Evolutionary conservation across 2,113 vertebrate genomes (phyloP).

Genomic region (Oryzias curvinotus): DNA sequence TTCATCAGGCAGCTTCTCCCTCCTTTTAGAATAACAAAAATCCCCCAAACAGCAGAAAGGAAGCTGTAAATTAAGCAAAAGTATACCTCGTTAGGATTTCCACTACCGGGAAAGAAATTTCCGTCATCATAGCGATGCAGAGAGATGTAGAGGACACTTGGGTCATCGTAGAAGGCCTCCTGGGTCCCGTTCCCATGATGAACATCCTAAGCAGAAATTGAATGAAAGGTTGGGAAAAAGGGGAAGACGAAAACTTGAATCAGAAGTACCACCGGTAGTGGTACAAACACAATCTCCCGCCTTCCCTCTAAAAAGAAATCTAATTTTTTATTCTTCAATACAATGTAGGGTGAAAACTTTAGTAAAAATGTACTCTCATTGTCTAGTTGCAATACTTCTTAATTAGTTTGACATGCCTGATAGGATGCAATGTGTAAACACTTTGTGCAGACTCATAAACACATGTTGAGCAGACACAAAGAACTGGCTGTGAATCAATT

Average conservation of each 20-base stretch:
- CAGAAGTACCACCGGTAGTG: too few relatives aligned
- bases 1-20: too few relatives aligned
- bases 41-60: constrained; percentile 24
- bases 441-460: constrained; percentile 21
- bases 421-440: constrained; percentile 3
- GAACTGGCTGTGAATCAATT: constrained; percentile 43
- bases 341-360: too few relatives aligned
- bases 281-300: too few relatives aligned
- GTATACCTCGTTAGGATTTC: constrained; percentile 84
- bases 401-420: constrained; percentile 11
- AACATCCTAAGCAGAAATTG: constrained; percentile 80
- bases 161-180: constrained; percentile 89
- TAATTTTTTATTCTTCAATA: too few relatives aligned
- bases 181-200: constrained; percentile 93
- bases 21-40: too few relatives aligned
- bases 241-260: not conserved
- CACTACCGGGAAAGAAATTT: constrained; percentile 89
- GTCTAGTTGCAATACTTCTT: too few relatives aligned
- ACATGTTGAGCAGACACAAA: constrained; percentile 44
- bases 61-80: constrained; percentile 16
- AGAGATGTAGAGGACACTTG: constrained; percentile 89
- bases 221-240: constrained; percentile 11
- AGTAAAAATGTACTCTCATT: too few relatives aligned
- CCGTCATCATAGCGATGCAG: constrained; percentile 88
- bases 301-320: too few relatives aligned